Evolutionary conservation across 2,797 vertebrate genomes (phyloP), one percentile per base, ranked within the genome.

Genomic region (Oreortyx pictus): DNA sequence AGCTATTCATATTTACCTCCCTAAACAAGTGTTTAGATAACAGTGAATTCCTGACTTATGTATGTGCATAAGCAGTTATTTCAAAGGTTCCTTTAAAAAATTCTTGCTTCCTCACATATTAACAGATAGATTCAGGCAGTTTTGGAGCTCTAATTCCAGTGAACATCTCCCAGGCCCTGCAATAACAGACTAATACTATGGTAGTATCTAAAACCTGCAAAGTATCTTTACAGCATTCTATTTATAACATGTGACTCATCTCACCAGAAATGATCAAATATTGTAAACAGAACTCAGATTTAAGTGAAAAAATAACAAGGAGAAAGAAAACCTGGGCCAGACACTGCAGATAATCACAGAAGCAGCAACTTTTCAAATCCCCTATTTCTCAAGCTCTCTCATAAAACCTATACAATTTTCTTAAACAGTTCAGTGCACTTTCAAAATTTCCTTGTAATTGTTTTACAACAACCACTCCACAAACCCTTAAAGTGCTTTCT

Each of bases 181-280:
- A 88, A 17, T 17, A 77, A n/a, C 74, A 39, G 23, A 39, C 14
- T 82, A 86, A 80, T 46, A 80, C 31, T 72, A 68, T 3, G 14
- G 43, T 22, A 76, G 67, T 77, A 87, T 18, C 33, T 60, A 72
- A 93, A 94, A 95, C 50, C 50, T 61, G 68, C 60, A 12, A 88
- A 92, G 46, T 64, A 56, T 70, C 89, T 84, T 93, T 86, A 93
- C 93, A 93, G 67, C 84, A 56, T 94, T 90, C 81, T 94, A 96
- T 95, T 94, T 92, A 88, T 89, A 94, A 49, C 60, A 81, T 59
- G 59, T 92, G 88, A 95, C 93, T 96, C 92, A 95, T 87, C 88
- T 86, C 3, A 0, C 65, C 82, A 93, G 85, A 92, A 93, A 89
- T 92, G 94, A 96, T 90, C 91, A 93, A 89, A 93, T 91, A 93